Conservation (phyloP, 2,113 vertebrate species). For the Nesospiza acunhae region DNA sequence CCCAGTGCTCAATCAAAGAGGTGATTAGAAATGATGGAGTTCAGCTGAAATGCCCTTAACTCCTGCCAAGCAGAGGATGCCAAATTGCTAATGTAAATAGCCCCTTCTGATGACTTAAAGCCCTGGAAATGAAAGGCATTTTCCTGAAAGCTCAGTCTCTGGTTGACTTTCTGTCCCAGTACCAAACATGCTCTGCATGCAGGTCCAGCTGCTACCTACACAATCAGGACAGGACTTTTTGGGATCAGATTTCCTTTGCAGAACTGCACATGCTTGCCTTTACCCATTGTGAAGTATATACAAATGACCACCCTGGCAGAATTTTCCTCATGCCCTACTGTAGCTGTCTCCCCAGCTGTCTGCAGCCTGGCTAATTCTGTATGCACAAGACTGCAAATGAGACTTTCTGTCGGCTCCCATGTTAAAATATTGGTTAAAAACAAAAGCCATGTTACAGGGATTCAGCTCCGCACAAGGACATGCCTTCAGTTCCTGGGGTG, state of each 20-base stretch:
- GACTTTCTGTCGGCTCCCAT: neutral
- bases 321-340: neutral
- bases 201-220: neutral
- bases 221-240: neutral
- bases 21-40: neutral
- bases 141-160: neutral
- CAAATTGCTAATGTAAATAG: neutral
- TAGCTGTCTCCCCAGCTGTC: neutral
- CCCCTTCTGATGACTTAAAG: neutral
- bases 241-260: neutral
- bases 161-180: neutral
- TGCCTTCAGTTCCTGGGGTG: neutral
- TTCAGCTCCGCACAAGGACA: neutral
- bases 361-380: neutral
- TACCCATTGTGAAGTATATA: neutral
- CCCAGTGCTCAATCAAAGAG: neutral
- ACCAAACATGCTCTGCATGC: neutral
- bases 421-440: neutral
- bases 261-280: neutral
- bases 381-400: neutral
- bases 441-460: neutral
- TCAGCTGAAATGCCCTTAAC: neutral
- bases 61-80: neutral
- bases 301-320: neutral
- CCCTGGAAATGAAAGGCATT: neutral